A percentile compares a stretch with the other conserved stretches of the same genome.
phyloP scores from a whole-genome alignment of 1,140 invertebrate species.

The Caenorhabditis tropicalis region DNA sequence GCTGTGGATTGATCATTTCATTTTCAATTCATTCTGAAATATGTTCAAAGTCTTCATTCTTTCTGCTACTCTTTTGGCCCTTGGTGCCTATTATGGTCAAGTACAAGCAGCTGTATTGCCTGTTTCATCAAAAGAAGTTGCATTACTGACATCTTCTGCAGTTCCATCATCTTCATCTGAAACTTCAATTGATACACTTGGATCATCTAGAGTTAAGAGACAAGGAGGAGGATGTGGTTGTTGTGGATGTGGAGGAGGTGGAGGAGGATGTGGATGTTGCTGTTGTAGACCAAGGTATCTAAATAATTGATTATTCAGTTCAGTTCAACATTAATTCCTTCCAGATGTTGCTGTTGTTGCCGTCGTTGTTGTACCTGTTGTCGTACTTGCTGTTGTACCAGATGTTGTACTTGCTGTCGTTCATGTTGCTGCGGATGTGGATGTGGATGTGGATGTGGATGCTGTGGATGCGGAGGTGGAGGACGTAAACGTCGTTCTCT shows the following conservation, averaged over 20 bases:
- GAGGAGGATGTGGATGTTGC: constrained; percentile 49
- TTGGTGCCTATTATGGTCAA: background rate
- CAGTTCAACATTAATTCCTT: too few relatives aligned
- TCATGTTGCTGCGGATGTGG: constrained; percentile 48
- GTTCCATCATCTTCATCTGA: background rate
- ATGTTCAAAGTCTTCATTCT: background rate
- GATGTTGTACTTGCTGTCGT: constrained; percentile 50
- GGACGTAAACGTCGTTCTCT: constrained; percentile 51
- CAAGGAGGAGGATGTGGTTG: constrained; percentile 44
- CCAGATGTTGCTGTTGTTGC: constrained; percentile 47
- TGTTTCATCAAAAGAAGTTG: constrained; percentile 20
- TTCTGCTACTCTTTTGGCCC: too few relatives aligned
- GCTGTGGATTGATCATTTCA: background rate
- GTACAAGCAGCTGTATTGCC: constrained; percentile 16
- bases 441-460: constrained; percentile 35
- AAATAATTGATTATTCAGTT: background rate
- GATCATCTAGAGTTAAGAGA: constrained; percentile 45
- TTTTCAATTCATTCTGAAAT: background rate
- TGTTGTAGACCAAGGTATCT: constrained; percentile 46
- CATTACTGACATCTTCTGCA: background rate
- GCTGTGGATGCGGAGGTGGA: constrained; percentile 47
- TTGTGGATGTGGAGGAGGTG: constrained; percentile 32
- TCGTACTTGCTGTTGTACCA: constrained; percentile 43
- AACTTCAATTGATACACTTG: constrained; percentile 41
- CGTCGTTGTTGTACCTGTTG: constrained; percentile 35